Evolutionary conservation across 1,140 invertebrate genomes (phyloP).

Genomic region (Hyposmocoma kahamanoa): DNA sequence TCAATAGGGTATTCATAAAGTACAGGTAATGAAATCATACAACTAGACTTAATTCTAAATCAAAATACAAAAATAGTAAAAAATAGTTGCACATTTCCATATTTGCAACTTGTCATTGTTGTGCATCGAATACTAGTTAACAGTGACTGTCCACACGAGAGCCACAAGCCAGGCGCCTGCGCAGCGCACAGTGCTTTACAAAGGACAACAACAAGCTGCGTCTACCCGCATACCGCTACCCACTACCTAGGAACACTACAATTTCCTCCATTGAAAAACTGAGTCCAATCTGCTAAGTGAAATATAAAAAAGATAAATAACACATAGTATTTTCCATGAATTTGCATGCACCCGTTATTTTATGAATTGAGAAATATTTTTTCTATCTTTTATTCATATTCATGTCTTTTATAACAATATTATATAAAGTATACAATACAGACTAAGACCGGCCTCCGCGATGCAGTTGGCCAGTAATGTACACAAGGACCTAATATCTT

Average conservation of each 20-base stretch:
- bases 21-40: conserved; percentile 67
- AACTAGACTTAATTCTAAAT: conserved; percentile 71
- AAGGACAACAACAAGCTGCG: conserved; percentile 11
- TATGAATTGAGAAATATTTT: conserved; percentile 71
- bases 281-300: conserved; percentile 54
- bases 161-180: not conserved
- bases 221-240: conserved; percentile 30
- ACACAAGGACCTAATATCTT: conserved; percentile 72
- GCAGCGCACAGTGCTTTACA: too few species aligned
- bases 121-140: conserved; percentile 28
- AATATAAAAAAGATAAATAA: conserved; percentile 73
- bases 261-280: conserved; percentile 61
- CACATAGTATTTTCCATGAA: conserved; percentile 67
- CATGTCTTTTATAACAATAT: conserved; percentile 69
- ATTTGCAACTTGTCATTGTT: conserved; percentile 57
- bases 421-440: conserved; percentile 65
- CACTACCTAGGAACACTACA: conserved; percentile 26
- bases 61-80: conserved; percentile 74
- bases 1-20: conserved; percentile 59
- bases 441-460: conserved; percentile 55
- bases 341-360: conserved; percentile 70
- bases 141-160: not conserved
- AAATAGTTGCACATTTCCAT: conserved; percentile 67
- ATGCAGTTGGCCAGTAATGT: conserved; percentile 55
- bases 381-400: conserved; percentile 67